Base-by-base conservation (phyloP, 2,113 vertebrate species). In the Ceyx melanurus region DNA sequence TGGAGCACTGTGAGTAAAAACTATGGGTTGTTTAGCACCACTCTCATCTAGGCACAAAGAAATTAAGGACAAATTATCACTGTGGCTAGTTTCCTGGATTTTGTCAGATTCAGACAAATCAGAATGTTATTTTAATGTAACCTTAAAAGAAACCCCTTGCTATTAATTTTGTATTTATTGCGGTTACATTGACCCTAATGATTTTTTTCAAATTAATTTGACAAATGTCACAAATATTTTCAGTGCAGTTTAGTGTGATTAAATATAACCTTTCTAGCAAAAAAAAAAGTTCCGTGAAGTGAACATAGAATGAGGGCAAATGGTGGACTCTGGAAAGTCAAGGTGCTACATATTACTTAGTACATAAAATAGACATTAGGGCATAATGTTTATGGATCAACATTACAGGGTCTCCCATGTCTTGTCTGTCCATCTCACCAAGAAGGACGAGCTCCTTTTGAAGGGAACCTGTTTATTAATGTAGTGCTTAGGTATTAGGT, bases 201-300 rank as follows among this genome's bases (percentile, higher is more conserved):
- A 96, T 31, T 95, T 92, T 85, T 92, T 85, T 8, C 0, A 26
- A 93, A 94, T 95, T 19, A 87, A 92, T 95, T 93, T 89, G 95
- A 89, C 86, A 89, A 81, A 82, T 91, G 68, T 94, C 93, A 94
- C 92, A 95, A 90, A 94, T 96, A 96, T 96, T 97, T 96, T 90
- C 51, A 89, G 9, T 91, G 64, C 67, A 89, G 58, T 81, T 89
- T 94, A 90, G 78, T 81, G 57, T 84, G 54, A 83, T 84, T 92
- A 82, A 91, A 58, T 92, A 82, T 42, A 93, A 87, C n/a, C 13
- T 92, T 91, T 92, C 26, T 82, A 65, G 67, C 14, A 68, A 92
- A 71, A 84, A 60, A n/a, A 6, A 28, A 28, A 11, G 7, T 65
- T 77, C 20, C 35, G 13, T 71, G 50, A 71, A 71, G 6, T 68